Percentiles rank a stretch among this genome's conserved stretches.
These are phyloP conservation scores for Cheumatopsyche charites DNA, from an alignment of 1,140 invertebrate species.

Conservation along the genomic window DNA sequence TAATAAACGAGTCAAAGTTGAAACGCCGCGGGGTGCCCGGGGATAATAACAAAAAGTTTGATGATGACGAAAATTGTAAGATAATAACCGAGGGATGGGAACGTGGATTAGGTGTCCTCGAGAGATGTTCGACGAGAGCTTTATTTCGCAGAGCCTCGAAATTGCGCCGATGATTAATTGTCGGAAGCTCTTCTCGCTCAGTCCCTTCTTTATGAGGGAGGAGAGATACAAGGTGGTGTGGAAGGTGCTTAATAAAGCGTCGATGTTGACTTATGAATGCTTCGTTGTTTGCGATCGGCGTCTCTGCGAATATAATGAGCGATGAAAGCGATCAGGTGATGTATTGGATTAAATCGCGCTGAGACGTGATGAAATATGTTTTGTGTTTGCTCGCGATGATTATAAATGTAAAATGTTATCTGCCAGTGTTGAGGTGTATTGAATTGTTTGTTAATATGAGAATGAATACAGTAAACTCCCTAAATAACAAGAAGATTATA, in stretches of 20 bases:
- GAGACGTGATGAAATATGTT: not conserved
- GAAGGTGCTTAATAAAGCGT: too few species aligned
- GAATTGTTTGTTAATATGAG: too few species aligned
- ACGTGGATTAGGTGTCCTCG: not conserved
- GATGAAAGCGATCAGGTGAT: not conserved
- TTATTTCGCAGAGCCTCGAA: not conserved
- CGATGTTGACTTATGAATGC: too few species aligned
- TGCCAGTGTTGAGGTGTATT: too few species aligned
- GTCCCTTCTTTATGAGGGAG: too few species aligned
- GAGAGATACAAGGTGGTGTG: too few species aligned
- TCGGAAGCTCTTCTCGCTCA: not conserved
- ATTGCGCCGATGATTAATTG: constrained; percentile 1
- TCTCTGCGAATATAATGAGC: not conserved
- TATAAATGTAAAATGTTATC: too few species aligned
- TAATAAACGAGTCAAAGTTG: constrained; percentile 33
- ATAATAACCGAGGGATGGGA: constrained; percentile 2
- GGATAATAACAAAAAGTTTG: constrained; percentile 34
- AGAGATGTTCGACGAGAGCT: not conserved
- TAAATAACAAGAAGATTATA: too few species aligned
- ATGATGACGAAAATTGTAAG: constrained; percentile 27
- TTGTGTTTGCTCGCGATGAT: not conserved
- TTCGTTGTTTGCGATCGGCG: too few species aligned
- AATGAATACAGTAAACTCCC: too few species aligned
- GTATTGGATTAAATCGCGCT: not conserved
- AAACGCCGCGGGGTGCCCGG: constrained; percentile 22